phyloP scores from a whole-genome alignment of 2,888 invertebrate species.

The Melinaea marsaeus region DNA sequence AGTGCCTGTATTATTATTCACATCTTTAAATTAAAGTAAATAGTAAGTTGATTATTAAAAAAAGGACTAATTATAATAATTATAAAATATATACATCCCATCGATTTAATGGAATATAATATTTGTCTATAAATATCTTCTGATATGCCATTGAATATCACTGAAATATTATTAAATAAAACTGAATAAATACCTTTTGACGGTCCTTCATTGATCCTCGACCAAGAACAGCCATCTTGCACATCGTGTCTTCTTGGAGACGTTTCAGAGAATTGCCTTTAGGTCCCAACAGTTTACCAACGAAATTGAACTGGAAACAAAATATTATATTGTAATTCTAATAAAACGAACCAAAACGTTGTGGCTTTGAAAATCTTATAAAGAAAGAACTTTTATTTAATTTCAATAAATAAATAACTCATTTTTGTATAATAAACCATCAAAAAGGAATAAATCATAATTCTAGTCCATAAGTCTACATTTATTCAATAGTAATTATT shows the following conservation, averaged over 20 bases:
- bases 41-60: too few species aligned
- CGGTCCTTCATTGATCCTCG: constrained; percentile 96
- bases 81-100: too few species aligned
- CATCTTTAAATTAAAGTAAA: too few species aligned
- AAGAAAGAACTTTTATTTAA: too few species aligned
- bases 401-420: too few species aligned
- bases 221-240: constrained; percentile 96
- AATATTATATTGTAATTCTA: neutral
- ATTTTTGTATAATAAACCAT: too few species aligned
- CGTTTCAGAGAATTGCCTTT: constrained; percentile 95
- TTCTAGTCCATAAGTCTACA: too few species aligned
- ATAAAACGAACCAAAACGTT: neutral
- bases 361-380: neutral
- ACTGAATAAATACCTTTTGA: constrained; percentile 79
- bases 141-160: neutral
- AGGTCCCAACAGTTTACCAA: constrained; percentile 94
- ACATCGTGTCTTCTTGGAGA: constrained; percentile 95
- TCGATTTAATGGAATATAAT: too few species aligned
- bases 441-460: too few species aligned
- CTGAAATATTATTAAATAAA: neutral
- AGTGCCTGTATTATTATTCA: too few species aligned
- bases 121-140: neutral
- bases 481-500: too few species aligned
- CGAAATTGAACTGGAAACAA: constrained; percentile 91
- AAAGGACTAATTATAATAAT: too few species aligned